Conservation (phyloP, 2,888 invertebrate genomes). For the Ecliptopera silaceata region DNA sequence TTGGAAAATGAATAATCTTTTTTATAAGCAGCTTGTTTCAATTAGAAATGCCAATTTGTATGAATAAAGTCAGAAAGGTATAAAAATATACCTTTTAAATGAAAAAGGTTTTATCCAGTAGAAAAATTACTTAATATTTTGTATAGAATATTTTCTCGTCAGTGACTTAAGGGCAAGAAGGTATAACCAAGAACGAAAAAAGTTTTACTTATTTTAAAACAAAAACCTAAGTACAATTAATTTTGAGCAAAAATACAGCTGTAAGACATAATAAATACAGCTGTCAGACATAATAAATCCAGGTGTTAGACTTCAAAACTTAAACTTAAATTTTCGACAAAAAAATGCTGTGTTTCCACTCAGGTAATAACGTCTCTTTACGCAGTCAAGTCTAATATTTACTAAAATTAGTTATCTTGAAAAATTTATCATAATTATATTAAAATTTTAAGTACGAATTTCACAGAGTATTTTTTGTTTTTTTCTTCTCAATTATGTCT, state of each 20-base stretch:
- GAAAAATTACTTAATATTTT: neutral
- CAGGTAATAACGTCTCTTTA: too few relatives aligned
- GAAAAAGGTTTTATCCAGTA: neutral
- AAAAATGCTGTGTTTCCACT: slow-evolving; percentile 2
- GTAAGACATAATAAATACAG: slow-evolving; percentile 9
- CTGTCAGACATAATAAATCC: slow-evolving; percentile 11
- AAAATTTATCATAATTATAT: too few relatives aligned
- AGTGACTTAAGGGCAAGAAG: neutral
- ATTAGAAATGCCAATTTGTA: neutral
- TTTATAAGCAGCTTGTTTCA: neutral
- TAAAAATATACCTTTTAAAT: neutral
- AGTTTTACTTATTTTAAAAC: neutral
- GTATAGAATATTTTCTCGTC: neutral
- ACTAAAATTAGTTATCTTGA: too few relatives aligned
- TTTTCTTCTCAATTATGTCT: too few relatives aligned
- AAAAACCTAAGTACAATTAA: neutral
- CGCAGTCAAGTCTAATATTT: neutral
- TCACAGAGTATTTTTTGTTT: too few relatives aligned
- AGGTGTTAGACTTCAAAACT: slow-evolving; percentile 30
- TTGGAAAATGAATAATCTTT: neutral
- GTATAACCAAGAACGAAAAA: neutral
- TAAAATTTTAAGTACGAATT: too few relatives aligned
- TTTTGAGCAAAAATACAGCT: slow-evolving; percentile 2
- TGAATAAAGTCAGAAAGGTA: slow-evolving; percentile 1
- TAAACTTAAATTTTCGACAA: slow-evolving; percentile 37